Evolutionary conservation across 1,140 invertebrate genomes (phyloP), one percentile per base, ranked within the genome.

Genomic region (Diachasmimorpha longicaudata): DNA sequence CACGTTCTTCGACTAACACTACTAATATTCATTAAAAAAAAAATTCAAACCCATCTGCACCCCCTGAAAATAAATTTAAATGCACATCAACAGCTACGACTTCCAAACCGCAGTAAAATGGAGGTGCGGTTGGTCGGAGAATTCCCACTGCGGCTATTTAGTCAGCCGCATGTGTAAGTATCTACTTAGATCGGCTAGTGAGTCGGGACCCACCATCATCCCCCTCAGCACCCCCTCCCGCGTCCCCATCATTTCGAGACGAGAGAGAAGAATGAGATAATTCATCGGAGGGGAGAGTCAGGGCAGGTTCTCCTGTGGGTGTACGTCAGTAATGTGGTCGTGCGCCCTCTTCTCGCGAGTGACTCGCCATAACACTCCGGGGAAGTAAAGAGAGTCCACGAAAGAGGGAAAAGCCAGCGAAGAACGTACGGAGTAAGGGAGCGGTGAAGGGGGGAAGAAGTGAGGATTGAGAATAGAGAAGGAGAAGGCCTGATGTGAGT

Each of bases 101-200:
- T 58, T 14, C 9, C 9, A 52, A 74, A 74, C 72, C 72, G 14
- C 72, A 46, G 39, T 44, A 68, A 74, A 74, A 74, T 74, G 39
- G 63, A 16, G 36, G 58, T 39, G 55, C 58, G 72, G 72, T 74
- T 37, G 52, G 31, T 72, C 11, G 37, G 36, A 44, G 37, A 67
- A 74, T 74, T 74, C 67, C 69, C 76, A 70, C 21, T 55, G 67
- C 23, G 73, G 58, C 77, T 71, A 70, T 67, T 75, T 67, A 75
- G 44, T 55, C 46, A 39, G 48, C 77, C 67, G 58, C 76, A 68
- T 72, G 72, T 70, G 72, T 67, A 77, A 77, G 70, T 69, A 75
- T 78, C 68, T 75, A 78, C 69, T 78, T 78, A 78, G 72, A 13
- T 6, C 4, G 52, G 11, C 23, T 16, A 23, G 23, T n/a, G 70